phyloP scores from a whole-genome alignment of 2,888 invertebrate species.

The Napeogenes sylphis region DNA sequence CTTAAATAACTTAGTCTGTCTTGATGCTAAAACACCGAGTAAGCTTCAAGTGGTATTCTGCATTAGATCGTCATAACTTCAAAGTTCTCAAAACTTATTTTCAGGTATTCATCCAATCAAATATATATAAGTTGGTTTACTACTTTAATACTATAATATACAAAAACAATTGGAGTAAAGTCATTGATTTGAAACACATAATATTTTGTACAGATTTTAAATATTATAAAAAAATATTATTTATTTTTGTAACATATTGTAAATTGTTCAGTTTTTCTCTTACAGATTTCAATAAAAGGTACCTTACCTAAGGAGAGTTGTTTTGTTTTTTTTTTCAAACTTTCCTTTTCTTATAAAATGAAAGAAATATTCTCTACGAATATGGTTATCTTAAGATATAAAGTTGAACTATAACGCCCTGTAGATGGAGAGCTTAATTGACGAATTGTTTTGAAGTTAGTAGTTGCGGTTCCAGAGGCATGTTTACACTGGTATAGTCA shows the following conservation, averaged over 20 bases:
- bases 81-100: slow-evolving; percentile 17
- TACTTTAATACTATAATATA: too few species aligned
- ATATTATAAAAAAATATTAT: too few species aligned
- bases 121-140: too few species aligned
- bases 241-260: too few species aligned
- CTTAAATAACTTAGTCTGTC: slow-evolving; percentile 30
- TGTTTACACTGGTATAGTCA: slow-evolving; percentile 24
- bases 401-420: slow-evolving; percentile 7
- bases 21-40: slow-evolving; percentile 30
- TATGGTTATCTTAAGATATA: slow-evolving; percentile 3
- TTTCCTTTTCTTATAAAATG: too few species aligned
- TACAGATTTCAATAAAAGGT: too few species aligned
- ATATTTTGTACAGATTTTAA: too few species aligned
- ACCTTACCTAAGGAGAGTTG: too few species aligned
- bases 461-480: slow-evolving; percentile 16
- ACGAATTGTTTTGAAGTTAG: slow-evolving; percentile 31
- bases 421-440: slow-evolving; percentile 26
- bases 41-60: slow-evolving; percentile 26
- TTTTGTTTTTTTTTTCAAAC: neutral
- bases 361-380: too few species aligned
- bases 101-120: slow-evolving; percentile 5
- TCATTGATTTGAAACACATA: neutral
- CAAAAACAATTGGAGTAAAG: too few species aligned
- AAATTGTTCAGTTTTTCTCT: too few species aligned
- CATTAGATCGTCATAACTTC: slow-evolving; percentile 23